Conservation (phyloP, 2,113 vertebrate species). For the Mionectes macconnelli region DNA sequence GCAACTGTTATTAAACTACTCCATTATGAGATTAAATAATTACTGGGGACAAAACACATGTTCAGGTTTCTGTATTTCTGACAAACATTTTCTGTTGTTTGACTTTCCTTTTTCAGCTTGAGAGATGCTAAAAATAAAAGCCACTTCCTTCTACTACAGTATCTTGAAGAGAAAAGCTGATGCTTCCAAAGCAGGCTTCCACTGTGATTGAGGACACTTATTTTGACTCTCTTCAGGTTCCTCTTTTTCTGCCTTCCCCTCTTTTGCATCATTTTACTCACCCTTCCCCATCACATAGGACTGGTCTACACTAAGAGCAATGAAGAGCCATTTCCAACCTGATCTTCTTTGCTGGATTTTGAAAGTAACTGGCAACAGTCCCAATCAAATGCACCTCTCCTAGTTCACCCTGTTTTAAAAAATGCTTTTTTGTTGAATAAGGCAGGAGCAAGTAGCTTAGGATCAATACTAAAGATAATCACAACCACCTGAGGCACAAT, state of each 20-base stretch:
- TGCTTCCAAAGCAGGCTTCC: not conserved
- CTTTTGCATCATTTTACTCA: not conserved
- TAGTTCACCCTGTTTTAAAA: not conserved
- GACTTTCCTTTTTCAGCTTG: conserved; percentile 18
- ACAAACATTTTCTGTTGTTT: conserved; percentile 8
- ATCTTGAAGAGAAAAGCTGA: not conserved
- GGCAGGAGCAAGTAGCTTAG: not conserved
- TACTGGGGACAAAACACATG: conserved; percentile 3
- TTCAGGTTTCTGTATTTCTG: conserved; percentile 1
- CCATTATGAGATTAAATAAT: not conserved
- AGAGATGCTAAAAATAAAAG: conserved; percentile 38
- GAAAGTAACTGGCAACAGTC: not conserved
- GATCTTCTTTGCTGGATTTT: not conserved
- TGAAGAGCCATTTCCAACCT: not conserved
- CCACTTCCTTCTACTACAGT: conserved; percentile 1
- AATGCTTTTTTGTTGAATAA: not conserved
- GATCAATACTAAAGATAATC: not conserved
- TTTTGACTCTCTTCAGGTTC: not conserved
- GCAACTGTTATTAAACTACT: not conserved
- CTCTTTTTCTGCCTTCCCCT: not conserved
- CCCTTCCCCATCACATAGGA: not conserved
- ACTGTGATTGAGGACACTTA: not conserved
- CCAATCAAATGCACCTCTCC: not conserved
- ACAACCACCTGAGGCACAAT: not conserved
- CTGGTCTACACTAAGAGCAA: not conserved